phyloP scores from a whole-genome alignment of 2,797 vertebrate genomes.

The Urophycis tenuis region DNA sequence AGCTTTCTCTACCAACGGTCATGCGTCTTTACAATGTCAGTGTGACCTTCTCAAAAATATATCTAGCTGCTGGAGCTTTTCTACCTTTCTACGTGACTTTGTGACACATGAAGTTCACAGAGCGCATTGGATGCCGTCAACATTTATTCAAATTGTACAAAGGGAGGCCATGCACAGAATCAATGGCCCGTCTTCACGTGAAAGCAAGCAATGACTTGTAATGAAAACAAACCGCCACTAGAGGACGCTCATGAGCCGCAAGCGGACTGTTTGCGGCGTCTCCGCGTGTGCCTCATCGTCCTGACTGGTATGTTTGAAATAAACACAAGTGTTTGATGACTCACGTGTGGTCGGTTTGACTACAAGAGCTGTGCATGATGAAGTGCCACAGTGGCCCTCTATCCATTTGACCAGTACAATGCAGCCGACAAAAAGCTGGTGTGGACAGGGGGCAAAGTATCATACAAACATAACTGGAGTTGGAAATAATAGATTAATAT shows the following conservation, averaged over 20 bases:
- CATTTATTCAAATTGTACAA: slow-evolving; percentile 1
- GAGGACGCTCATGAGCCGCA: slow-evolving; percentile 27
- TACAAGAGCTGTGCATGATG: not conserved
- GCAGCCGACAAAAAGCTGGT: not conserved
- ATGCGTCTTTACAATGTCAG: not conserved
- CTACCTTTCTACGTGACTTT: not conserved
- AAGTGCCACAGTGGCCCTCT: not conserved
- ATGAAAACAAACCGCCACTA: slow-evolving; percentile 21
- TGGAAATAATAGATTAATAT: not conserved
- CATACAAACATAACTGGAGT: not conserved
- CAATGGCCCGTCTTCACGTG: not conserved
- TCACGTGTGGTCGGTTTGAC: not conserved
- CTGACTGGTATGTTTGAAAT: not conserved
- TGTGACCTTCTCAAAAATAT: not conserved
- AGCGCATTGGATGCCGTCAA: not conserved
- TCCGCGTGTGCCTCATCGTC: not conserved
- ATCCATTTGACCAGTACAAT: not conserved
- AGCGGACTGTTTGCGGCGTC: not conserved
- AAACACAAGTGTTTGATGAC: not conserved
- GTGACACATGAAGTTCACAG: not conserved
- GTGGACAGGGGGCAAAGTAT: not conserved
- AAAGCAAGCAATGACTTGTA: not conserved
- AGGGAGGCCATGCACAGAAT: not conserved
- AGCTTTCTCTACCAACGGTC: not conserved
- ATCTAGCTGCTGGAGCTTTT: not conserved